A percentile compares a stretch with the other conserved stretches of the same genome.
Conservation (phyloP, 2,888 invertebrate species). For the Nipponacmea schrenckii region DNA sequence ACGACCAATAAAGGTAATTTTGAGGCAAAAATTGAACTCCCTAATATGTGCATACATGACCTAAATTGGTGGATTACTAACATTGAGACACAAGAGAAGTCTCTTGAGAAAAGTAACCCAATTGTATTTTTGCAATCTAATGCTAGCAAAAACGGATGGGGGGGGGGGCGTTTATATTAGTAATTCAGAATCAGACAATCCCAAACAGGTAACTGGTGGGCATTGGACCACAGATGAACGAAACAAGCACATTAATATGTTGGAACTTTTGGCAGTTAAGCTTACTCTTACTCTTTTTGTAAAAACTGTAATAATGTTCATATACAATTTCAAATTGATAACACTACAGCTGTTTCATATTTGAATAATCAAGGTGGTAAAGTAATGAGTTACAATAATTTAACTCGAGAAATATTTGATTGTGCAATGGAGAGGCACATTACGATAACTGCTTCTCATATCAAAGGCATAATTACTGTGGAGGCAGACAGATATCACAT, state of each 20-base stretch:
- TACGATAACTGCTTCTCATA: slow-evolving; percentile 12
- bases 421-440: slow-evolving; percentile 10
- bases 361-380: slow-evolving; percentile 3
- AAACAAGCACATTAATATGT: too few species aligned
- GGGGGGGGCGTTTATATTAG: not conserved
- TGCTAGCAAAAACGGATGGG: not conserved
- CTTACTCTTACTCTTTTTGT: not conserved
- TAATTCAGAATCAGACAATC: too few species aligned
- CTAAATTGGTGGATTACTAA: slow-evolving; percentile 9
- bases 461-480: slow-evolving; percentile 8
- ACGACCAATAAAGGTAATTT: not conserved
- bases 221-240: too few species aligned
- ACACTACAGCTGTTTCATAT: slow-evolving; percentile 1
- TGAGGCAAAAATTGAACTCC: not conserved
- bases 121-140: not conserved
- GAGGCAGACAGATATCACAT: too few species aligned
- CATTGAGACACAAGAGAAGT: too few species aligned
- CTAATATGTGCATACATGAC: not conserved
- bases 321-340: slow-evolving; percentile 1
- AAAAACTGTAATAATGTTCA: not conserved
- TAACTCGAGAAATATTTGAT: slow-evolving; percentile 1
- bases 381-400: slow-evolving; percentile 7
- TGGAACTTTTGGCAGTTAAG: too few species aligned
- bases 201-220: too few species aligned
- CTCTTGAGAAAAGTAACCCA: not conserved